Base-by-base conservation (phyloP, 1,140 invertebrate species). In the Orius insidiosus region DNA sequence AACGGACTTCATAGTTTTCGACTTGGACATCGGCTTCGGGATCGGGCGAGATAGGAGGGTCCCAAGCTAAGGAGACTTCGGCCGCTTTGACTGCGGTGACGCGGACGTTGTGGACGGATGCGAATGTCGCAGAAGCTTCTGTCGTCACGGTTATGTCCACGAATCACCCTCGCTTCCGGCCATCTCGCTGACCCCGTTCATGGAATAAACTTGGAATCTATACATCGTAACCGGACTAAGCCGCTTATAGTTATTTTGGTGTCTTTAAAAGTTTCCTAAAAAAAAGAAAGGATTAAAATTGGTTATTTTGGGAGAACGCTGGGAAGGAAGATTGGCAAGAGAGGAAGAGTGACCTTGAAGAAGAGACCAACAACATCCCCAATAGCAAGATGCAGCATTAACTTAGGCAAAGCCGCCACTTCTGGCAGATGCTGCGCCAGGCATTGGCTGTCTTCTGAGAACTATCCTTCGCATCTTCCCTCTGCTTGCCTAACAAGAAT, bases 181-280 rank as follows among this genome's bases (percentile, higher is more conserved):
- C 48, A 78, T 59, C 43, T 72, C 68, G 1, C 79, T 81, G 1
- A 88, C 78, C 0, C 85, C 85, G 63, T 90, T 92, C 56, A 83
- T 75, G 5, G 86, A 76, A 60, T 78, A 85, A 6, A 96, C 79
- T 71, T 87, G 80, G 56, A 96, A 85, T 38, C 76, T 75, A 62
- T 96, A 97, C 13, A 80, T 83, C 14, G 87, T 90, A 3, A 89
- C 84, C 1, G 90, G 84, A 60, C 87, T 87, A 97, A 67, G 35
- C 85, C 86, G 33, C 78, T 80, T 52, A 96, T 76, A 9, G 85
- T 92, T 3, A 95, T 79, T 65, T 86, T 85, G 1, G 89, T 93
- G 52, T 84, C 80, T 61, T 94, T 94, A 60, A 95, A 86, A 11
- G 76, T 76, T 47, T 79, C 78, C 62, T 81, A 67, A 9, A 63